Percentiles rank a stretch among this genome's conserved stretches.
Evolutionary conservation across 1,140 invertebrate species (phyloP).

Genomic region (Monochamus saltuarius): DNA sequence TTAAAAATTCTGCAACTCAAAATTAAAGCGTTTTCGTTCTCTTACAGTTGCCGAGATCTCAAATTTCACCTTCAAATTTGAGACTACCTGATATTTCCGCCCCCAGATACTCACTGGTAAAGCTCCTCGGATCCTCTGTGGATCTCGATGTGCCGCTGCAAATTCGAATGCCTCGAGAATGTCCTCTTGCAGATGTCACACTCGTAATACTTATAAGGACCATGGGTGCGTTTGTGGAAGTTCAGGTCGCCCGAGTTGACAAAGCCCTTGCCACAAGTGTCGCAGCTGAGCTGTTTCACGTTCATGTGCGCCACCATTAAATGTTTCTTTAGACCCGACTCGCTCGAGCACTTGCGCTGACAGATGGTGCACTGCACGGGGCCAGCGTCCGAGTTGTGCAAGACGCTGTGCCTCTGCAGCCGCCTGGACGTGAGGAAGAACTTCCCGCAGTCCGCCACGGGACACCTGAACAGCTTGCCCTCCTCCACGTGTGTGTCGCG

Average conservation of each 20-base stretch:
- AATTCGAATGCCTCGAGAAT: slow-evolving; percentile 46
- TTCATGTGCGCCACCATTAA: slow-evolving; percentile 16
- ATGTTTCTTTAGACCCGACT: background rate
- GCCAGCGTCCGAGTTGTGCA: background rate
- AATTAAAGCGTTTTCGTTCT: too few species aligned
- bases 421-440: slow-evolving; percentile 3
- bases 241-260: slow-evolving; percentile 17
- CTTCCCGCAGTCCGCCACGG: slow-evolving; percentile 8
- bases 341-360: too few species aligned
- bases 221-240: slow-evolving; percentile 16
- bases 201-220: slow-evolving; percentile 12
- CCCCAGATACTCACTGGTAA: slow-evolving; percentile 17
- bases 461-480: slow-evolving; percentile 6
- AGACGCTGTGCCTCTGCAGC: slow-evolving; percentile 6
- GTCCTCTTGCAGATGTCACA: slow-evolving; percentile 43
- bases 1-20: too few species aligned
- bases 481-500: background rate
- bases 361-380: too few species aligned
- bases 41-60: too few species aligned
- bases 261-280: slow-evolving; percentile 20
- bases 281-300: background rate
- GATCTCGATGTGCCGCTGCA: slow-evolving; percentile 44
- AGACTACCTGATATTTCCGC: too few species aligned
- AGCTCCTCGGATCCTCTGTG: slow-evolving; percentile 42
- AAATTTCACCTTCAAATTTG: too few species aligned